A percentile compares a stretch with the other conserved stretches of the same genome.
Evolutionary conservation across 2,888 invertebrate genomes (phyloP).

Genomic region (Macrosiphum euphorbiae): DNA sequence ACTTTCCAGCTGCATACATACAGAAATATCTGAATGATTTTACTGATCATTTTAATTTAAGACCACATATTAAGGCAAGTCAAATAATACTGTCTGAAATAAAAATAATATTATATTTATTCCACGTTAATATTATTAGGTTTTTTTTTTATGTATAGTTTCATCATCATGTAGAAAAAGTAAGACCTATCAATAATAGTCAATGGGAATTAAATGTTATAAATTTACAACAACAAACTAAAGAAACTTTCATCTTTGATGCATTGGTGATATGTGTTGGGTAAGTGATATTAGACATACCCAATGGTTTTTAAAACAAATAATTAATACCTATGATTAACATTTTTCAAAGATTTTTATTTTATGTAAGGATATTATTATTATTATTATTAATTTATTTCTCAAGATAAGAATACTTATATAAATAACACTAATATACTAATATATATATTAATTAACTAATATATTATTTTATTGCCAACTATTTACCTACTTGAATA

Average conservation of each 20-base stretch:
- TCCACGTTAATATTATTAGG: not conserved
- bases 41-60: conserved; percentile 76
- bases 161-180: conserved; percentile 67
- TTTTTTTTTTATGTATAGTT: conserved; percentile 66
- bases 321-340: no score
- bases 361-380: no score
- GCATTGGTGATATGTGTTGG: conserved; percentile 80
- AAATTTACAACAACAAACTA: conserved; percentile 71
- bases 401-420: no score
- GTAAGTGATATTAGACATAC: conserved; percentile 69
- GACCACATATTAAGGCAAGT: conserved; percentile 76
- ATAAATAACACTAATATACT: no score
- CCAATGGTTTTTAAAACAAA: not conserved
- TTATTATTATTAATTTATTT: no score
- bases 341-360: not conserved
- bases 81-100: not conserved
- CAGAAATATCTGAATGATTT: conserved; percentile 79
- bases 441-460: no score
- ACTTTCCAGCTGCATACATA: conserved; percentile 78
- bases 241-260: conserved; percentile 73
- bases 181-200: conserved; percentile 68
- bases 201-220: conserved; percentile 73
- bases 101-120: not conserved
- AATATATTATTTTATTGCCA: not conserved
- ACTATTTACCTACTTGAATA: not conserved